Base-by-base conservation (phyloP, 2,888 invertebrate species). In the Cybosia mesomella region DNA sequence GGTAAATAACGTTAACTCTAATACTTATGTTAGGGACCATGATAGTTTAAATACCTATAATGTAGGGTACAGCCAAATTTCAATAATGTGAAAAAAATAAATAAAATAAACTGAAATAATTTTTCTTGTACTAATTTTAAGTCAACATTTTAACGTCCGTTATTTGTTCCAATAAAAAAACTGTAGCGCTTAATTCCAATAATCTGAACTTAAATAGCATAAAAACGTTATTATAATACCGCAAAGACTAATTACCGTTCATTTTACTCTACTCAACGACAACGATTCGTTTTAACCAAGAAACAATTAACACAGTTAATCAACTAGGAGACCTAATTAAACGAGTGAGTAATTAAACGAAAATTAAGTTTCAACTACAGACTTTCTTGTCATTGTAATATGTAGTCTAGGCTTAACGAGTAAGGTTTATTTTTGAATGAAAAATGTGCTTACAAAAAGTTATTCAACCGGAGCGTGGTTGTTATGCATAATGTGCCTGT, bases 291-390 rank as follows among this genome's bases (percentile, higher is more conserved):
- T 80, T 74, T 81, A 82, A 75, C 77, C 72, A 69, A 86, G 85
- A 87, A 85, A 86, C 84, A 82, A 83, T 87, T 87, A 87, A 82
- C 75, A 76, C 79, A 77, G 83, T 83, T 88, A 87, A 85, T 86
- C 86, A 85, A 78, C 80, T 77, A 83, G 77, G 81, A 89, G 84
- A 87, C 86, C 87, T 84, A 88, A 91, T 91, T 91, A 88, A 88
- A 83, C 79, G 77, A 84, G 83, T 85, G 85, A 83, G 85, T 91
- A 92, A 91, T 92, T n/a, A n/a, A n/a, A n/a, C n/a, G n/a, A n/a
- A n/a, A n/a, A n/a, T n/a, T 91, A 83, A 85, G 83, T 88, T 87
- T 89, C 80, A 84, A 85, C 84, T 82, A 80, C 82, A 86, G 24
- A 62, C 13, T 28, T 9, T 22, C 21, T 10, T 1, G 1, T 43